Evolutionary conservation across 2,888 invertebrate genomes (phyloP), one percentile per base, ranked within the genome.

Genomic region (Emmelina monodactyla): DNA sequence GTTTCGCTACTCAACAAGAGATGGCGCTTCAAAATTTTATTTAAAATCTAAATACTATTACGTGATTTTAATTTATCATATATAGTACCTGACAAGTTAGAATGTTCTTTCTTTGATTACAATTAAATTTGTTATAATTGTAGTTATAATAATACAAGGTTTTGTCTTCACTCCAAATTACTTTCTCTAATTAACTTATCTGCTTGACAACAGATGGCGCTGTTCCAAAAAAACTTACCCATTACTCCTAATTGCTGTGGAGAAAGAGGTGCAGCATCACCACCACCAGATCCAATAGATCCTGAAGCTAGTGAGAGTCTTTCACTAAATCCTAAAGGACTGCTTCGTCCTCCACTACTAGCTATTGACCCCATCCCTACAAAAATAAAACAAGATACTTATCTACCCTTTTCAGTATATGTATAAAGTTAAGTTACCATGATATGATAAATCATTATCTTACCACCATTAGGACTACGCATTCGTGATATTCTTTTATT

Each of bases 181-280:
- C n/a, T n/a, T n/a, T n/a, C n/a, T n/a, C n/a, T n/a, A n/a, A n/a
- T n/a, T n/a, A n/a, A n/a, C n/a, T n/a, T n/a, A n/a, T 5, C 49
- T 48, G 45, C 30, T 47, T 22, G 10, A 36, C 37, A 45, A 45
- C 9, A 59, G 55, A 55, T 57, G 52, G 44, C 52, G 40, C 37
- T 51, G n/a, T n/a, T n/a, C n/a, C n/a, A 28, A n/a, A 37, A 14
- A n/a, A 11, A 85, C 88, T 88, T 69, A 91, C 92, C 94, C 86
- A 94, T 89, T 16, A 92, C 90, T 39, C 94, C 94, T 16, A 94
- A 82, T 52, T 94, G 93, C 58, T 93, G 92, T 1, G 94, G 91
- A 2, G 92, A 90, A 22, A 94, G 80, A 41, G 85, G 86, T 1
- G 85, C 81, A 22, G 86, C 84, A 44, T 83, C 83, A 29, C 82